These are phyloP conservation scores for Monochamus alternatus DNA, from an alignment of 2,888 invertebrate species.

Conservation along the genomic window DNA sequence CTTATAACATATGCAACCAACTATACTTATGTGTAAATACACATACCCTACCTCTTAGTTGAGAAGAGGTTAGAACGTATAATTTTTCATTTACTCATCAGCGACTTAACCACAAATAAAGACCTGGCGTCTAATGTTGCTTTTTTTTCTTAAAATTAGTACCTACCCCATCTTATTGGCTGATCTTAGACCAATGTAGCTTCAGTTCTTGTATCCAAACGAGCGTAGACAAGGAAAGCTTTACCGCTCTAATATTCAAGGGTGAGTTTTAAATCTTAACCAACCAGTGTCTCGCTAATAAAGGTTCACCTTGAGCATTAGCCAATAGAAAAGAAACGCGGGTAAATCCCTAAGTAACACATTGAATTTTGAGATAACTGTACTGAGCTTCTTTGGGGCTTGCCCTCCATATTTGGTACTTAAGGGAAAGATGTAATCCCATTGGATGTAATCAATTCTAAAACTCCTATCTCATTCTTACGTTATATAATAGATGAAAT, in stretches of 20 bases:
- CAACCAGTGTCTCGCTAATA: not conserved
- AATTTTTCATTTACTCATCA: too few relatives aligned
- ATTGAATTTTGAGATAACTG: not conserved
- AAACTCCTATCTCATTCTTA: too few relatives aligned
- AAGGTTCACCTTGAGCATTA: not conserved
- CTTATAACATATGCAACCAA: too few relatives aligned
- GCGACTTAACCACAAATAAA: too few relatives aligned
- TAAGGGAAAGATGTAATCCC: not conserved
- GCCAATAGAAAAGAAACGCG: not conserved
- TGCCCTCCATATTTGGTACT: not conserved
- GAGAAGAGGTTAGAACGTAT: too few relatives aligned
- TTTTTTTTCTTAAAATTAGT: too few relatives aligned
- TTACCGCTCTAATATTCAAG: not conserved
- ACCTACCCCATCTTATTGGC: not conserved
- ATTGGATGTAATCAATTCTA: not conserved
- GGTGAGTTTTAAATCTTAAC: not conserved
- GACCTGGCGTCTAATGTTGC: too few relatives aligned
- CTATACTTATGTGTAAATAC: too few relatives aligned
- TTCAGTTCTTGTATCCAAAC: too few relatives aligned
- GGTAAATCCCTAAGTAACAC: not conserved
- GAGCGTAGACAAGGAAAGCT: too few relatives aligned
- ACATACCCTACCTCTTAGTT: too few relatives aligned
- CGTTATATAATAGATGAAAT: too few relatives aligned
- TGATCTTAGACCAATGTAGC: not conserved
- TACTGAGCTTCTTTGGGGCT: not conserved